Evolutionary conservation across 1,140 invertebrate genomes (phyloP).

Genomic region (Cyclina sinensis): DNA sequence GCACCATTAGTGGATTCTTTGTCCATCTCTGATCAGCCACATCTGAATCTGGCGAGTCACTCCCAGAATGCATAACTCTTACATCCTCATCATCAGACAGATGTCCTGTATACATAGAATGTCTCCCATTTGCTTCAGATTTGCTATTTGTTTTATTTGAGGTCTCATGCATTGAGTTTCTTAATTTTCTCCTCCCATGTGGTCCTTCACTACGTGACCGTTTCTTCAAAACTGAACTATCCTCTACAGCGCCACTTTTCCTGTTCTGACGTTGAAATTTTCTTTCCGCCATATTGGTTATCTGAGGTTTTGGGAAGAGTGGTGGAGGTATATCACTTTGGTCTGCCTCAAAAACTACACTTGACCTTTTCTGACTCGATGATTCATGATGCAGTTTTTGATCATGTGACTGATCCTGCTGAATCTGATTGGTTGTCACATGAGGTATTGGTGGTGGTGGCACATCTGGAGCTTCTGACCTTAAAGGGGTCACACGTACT

Average conservation of each 20-base stretch:
- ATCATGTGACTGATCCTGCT: slow-evolving; percentile 38
- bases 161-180: slow-evolving; percentile 72
- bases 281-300: slow-evolving; percentile 75
- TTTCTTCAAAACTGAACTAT: slow-evolving; percentile 70
- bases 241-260: slow-evolving; percentile 20
- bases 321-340: slow-evolving; percentile 29
- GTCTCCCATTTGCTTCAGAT: slow-evolving; percentile 53
- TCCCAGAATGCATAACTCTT: slow-evolving; percentile 67
- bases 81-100: slow-evolving; percentile 72
- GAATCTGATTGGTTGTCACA: slow-evolving; percentile 24
- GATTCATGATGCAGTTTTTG: slow-evolving; percentile 9
- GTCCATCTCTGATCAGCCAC: slow-evolving; percentile 79
- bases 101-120: slow-evolving; percentile 75
- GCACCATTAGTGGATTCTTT: slow-evolving; percentile 80
- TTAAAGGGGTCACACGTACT: neutral
- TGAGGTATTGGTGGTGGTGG: slow-evolving; percentile 55
- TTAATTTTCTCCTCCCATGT: slow-evolving; percentile 66
- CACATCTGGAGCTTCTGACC: slow-evolving; percentile 53
- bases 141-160: slow-evolving; percentile 57
- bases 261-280: slow-evolving; percentile 61
- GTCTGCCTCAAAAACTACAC: neutral
- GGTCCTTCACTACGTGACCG: slow-evolving; percentile 82
- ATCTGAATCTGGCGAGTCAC: slow-evolving; percentile 77
- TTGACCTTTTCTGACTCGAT: slow-evolving; percentile 30
- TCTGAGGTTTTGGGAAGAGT: slow-evolving; percentile 43